Conservation (phyloP, 2,113 vertebrate species). For the Nannobrachium achirus region DNA sequence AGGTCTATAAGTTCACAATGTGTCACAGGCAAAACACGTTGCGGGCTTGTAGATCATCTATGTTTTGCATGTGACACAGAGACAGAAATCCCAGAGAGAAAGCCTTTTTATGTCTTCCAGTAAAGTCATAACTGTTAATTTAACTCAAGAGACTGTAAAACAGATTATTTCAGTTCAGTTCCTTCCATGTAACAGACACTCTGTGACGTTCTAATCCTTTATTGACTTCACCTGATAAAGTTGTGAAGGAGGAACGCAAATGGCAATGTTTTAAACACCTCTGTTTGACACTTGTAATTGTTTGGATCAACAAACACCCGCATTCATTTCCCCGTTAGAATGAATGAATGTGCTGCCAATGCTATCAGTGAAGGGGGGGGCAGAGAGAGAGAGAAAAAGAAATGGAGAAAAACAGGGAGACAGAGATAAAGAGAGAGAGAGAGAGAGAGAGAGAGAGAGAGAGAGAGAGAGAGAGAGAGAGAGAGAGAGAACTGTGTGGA, state of each 20-base stretch:
- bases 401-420: no score
- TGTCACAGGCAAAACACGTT: no score
- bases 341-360: not conserved
- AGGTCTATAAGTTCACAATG: no score
- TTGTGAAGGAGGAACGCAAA: not conserved
- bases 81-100: no score
- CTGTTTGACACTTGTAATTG: slow-evolving; percentile 5
- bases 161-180: no score
- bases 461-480: no score
- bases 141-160: no score
- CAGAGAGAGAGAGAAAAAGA: not conserved
- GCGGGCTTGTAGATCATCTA: no score
- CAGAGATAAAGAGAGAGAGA: not conserved
- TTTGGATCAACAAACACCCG: slow-evolving; percentile 5
- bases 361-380: slow-evolving; percentile 2
- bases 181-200: no score
- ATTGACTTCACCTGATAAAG: slow-evolving; percentile 54
- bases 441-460: not conserved
- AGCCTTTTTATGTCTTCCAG: no score
- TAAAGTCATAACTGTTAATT: no score
- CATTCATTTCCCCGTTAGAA: slow-evolving; percentile 8
- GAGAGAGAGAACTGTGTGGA: slow-evolving; percentile 48
- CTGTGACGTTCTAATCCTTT: slow-evolving; percentile 7
- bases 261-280: slow-evolving; percentile 12
- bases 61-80: no score